Evolutionary conservation across 2,888 invertebrate species (phyloP).

Genomic region (Apodemia duryi): DNA sequence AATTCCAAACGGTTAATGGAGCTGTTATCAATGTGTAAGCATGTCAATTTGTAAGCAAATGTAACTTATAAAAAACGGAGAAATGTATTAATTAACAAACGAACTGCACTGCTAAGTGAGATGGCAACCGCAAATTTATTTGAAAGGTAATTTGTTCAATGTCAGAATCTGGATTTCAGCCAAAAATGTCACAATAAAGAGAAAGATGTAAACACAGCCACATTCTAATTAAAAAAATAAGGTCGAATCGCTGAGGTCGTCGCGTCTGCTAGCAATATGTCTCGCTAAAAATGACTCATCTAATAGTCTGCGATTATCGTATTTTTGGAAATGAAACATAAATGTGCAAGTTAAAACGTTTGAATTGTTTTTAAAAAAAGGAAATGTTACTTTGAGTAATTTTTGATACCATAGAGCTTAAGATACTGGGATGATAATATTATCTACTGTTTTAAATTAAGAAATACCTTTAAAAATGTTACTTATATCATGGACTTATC

Average conservation of each 20-base stretch:
- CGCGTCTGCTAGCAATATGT: conserved; percentile 55
- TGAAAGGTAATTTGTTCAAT: conserved; percentile 53
- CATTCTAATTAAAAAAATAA: conserved; percentile 70
- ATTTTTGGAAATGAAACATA: conserved; percentile 32
- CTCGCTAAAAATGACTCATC: conserved; percentile 62
- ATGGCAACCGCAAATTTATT: conserved; percentile 35
- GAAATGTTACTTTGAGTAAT: not conserved
- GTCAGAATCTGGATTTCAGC: conserved; percentile 61
- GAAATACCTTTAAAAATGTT: too few relatives aligned
- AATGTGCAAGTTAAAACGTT: conserved; percentile 3
- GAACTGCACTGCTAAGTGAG: conserved; percentile 27
- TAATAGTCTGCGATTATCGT: conserved; percentile 36
- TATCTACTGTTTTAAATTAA: too few relatives aligned
- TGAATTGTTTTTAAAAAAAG: not conserved
- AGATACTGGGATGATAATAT: too few relatives aligned
- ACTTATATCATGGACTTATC: too few relatives aligned
- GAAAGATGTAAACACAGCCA: conserved; percentile 73
- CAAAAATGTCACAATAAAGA: conserved; percentile 70
- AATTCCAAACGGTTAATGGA: not conserved
- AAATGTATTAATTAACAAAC: conserved; percentile 12
- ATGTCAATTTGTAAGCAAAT: not conserved
- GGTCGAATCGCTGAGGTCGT: conserved; percentile 51
- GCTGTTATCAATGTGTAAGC: not conserved
- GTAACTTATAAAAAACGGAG: not conserved
- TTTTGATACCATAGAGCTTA: not conserved